A percentile compares a stretch with the other conserved stretches of the same genome.
These are phyloP conservation scores for Symphodus melops DNA, from an alignment of 2,113 vertebrate genomes.

Conservation along the genomic window DNA sequence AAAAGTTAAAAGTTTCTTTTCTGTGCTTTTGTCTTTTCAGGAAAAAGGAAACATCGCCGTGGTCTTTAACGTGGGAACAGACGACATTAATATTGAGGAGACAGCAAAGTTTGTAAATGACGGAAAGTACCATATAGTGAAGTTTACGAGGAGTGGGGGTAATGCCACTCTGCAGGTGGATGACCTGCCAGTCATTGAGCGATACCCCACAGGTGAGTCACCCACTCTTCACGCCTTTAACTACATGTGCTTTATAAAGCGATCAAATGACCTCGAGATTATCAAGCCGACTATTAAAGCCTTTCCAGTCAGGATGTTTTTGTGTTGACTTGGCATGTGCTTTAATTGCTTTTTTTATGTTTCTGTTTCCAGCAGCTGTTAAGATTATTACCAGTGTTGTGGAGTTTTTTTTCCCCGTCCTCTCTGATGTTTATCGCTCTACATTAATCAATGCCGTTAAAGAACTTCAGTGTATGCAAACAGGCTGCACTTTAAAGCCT, in stretches of 20 bases:
- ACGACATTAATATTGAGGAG: constrained; percentile 98
- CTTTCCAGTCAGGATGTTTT: constrained; percentile 61
- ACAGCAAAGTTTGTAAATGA: constrained; percentile 98
- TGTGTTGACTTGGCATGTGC: constrained; percentile 74
- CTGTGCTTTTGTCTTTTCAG: constrained; percentile 78
- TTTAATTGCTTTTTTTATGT: constrained; percentile 76
- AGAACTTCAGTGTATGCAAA: constrained; percentile 10
- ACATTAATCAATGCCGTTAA: constrained; percentile 31
- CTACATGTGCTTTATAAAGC: constrained; percentile 28
- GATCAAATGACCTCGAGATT: constrained; percentile 37
- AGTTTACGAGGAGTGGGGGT: constrained; percentile 98
- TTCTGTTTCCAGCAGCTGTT: constrained; percentile 70
- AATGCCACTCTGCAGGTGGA: constrained; percentile 99
- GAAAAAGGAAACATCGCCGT: constrained; percentile 97
- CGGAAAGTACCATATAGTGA: constrained; percentile 98
- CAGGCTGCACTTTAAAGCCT: neutral
- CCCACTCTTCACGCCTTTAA: constrained; percentile 28
- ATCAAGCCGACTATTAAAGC: constrained; percentile 24
- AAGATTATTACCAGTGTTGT: constrained; percentile 55
- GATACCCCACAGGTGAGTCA: constrained; percentile 97
- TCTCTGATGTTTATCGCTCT: constrained; percentile 38
- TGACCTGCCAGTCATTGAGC: constrained; percentile 98
- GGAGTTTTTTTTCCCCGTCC: constrained; percentile 37
- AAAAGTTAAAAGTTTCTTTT: constrained; percentile 31
- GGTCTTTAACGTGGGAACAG: constrained; percentile 98